These are phyloP conservation scores for Orgyia antiqua DNA, from an alignment of 2,888 invertebrate species.

Conservation along the genomic window DNA sequence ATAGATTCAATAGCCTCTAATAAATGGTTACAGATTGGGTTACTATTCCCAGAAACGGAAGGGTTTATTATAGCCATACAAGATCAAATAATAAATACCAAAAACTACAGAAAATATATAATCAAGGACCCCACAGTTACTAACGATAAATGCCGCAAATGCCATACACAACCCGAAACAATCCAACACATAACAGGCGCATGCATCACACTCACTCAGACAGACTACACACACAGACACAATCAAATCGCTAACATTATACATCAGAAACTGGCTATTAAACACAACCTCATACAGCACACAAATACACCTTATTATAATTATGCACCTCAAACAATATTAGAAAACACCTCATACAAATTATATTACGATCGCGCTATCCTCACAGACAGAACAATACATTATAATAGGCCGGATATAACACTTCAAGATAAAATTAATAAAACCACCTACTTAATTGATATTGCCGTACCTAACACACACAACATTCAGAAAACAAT, in stretches of 20 bases:
- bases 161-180: too few species aligned
- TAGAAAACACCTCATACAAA: neutral
- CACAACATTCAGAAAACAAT: neutral
- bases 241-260: neutral
- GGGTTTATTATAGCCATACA: slow-evolving; percentile 1
- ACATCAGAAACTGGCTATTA: too few species aligned
- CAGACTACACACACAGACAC: slow-evolving; percentile 1
- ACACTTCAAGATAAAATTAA: too few species aligned
- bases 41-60: slow-evolving; percentile 1
- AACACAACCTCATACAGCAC: too few species aligned
- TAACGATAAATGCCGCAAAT: slow-evolving; percentile 11
- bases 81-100: neutral
- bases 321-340: neutral
- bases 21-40: slow-evolving; percentile 1
- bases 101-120: slow-evolving; percentile 13
- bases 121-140: slow-evolving; percentile 5
- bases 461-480: neutral
- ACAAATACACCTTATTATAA: too few species aligned
- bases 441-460: too few species aligned
- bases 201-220: slow-evolving; percentile 4
- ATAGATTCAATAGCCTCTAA: neutral
- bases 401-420: neutral
- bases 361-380: neutral
- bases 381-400: neutral
- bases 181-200: slow-evolving; percentile 13